These are phyloP conservation scores for Clarias platycephalus DNA, from an alignment of 2,797 vertebrate genomes.

Conservation along the genomic window DNA sequence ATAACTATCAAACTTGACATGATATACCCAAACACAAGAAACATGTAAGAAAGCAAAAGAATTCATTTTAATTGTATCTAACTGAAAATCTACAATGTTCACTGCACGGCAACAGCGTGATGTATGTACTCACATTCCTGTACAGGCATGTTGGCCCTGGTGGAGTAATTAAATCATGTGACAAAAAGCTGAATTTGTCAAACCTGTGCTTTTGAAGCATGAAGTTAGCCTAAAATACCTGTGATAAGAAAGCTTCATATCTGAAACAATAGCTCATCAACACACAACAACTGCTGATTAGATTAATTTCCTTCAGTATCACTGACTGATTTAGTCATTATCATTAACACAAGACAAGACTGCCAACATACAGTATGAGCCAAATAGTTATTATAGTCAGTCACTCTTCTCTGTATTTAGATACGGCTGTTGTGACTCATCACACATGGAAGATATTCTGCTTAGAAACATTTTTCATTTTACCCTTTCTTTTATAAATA, in stretches of 20 bases:
- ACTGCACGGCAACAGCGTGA: constrained; percentile 13
- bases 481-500: not conserved
- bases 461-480: not conserved
- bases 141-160: constrained; percentile 51
- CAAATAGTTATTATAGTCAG: not conserved
- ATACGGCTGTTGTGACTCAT: not conserved
- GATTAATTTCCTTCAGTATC: not conserved
- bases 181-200: constrained; percentile 24
- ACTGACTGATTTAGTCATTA: not conserved
- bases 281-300: not conserved
- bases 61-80: not conserved
- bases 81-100: constrained; percentile 4
- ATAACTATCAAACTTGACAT: not conserved
- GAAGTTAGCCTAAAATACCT: not conserved
- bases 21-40: not conserved
- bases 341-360: constrained; percentile 5
- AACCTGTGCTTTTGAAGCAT: constrained; percentile 7
- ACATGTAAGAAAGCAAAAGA: not conserved
- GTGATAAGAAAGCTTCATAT: not conserved
- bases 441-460: not conserved
- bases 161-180: constrained; percentile 50
- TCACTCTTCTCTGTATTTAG: not conserved
- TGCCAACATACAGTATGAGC: not conserved
- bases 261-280: constrained; percentile 12
- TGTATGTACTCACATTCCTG: constrained; percentile 51